Conservation (phyloP, 2,113 vertebrate genomes). For the Amphiprion ocellaris region DNA sequence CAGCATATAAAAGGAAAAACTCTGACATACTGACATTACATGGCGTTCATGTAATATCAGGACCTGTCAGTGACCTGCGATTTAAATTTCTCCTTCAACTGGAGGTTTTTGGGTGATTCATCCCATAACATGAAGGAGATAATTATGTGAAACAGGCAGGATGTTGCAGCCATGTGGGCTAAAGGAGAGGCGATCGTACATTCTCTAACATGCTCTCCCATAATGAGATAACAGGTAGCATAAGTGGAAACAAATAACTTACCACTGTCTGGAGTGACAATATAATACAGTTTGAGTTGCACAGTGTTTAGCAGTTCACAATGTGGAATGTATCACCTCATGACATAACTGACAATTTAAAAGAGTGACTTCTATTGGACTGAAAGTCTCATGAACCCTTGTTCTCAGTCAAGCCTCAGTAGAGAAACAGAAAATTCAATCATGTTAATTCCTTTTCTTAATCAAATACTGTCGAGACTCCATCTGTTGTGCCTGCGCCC, state of each 20-base stretch:
- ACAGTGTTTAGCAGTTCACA: not conserved
- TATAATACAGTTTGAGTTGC: not conserved
- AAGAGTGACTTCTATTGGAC: constrained; percentile 9
- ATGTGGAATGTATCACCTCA: not conserved
- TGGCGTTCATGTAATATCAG: not conserved
- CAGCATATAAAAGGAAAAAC: not conserved
- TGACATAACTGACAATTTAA: not conserved
- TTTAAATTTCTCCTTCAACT: constrained; percentile 14
- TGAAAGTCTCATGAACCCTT: constrained; percentile 33
- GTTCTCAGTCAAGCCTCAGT: constrained; percentile 35
- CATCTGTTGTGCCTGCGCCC: constrained; percentile 63
- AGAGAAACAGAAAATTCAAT: constrained; percentile 62
- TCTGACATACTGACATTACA: not conserved
- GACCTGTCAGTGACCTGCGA: constrained; percentile 16
- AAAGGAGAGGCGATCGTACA: constrained; percentile 11
- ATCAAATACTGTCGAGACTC: constrained; percentile 68
- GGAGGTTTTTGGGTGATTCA: not conserved
- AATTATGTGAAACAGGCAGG: constrained; percentile 38
- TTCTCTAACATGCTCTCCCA: constrained; percentile 30
- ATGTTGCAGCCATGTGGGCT: constrained; percentile 2
- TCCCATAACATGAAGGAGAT: constrained; percentile 36
- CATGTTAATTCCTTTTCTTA: constrained; percentile 67
- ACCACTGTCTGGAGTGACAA: not conserved
- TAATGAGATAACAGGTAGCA: constrained; percentile 10
- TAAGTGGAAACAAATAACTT: constrained; percentile 22